phyloP scores from a whole-genome alignment of 2,113 vertebrate species.

The Neolamprologus modestus region DNA sequence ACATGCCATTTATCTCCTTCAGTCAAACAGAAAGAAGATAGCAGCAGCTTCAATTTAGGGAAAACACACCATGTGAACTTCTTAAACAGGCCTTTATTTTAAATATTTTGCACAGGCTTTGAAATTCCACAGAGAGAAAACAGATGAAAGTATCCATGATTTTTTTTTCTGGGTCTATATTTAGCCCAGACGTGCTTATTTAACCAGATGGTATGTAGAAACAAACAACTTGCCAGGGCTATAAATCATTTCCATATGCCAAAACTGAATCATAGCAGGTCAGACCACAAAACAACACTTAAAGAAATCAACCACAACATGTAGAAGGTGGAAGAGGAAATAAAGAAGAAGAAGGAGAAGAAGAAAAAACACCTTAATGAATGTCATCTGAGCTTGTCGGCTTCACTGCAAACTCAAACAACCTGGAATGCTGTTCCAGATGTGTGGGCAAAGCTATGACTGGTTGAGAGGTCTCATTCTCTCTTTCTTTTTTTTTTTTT shows the following conservation, averaged over 20 bases:
- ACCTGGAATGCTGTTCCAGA: constrained; percentile 43
- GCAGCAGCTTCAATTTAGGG: not conserved
- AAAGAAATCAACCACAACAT: not conserved
- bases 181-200: constrained; percentile 44
- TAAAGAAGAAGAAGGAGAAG: not conserved
- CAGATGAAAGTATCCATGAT: not conserved
- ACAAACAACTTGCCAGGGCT: constrained; percentile 26
- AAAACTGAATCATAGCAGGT: constrained; percentile 20
- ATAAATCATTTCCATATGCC: constrained; percentile 52
- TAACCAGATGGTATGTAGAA: constrained; percentile 35
- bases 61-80: not conserved
- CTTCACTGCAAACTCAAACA: constrained; percentile 29
- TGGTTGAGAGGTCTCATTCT: constrained; percentile 12
- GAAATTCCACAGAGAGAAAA: not conserved
- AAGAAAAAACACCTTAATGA: constrained; percentile 16
- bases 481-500: not conserved
- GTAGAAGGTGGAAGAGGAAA: not conserved
- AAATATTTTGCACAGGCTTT: not conserved
- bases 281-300: constrained; percentile 3
- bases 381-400: not conserved
- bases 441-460: constrained; percentile 34
- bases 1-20: not conserved
- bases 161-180: constrained; percentile 25
- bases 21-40: not conserved
- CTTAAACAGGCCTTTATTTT: not conserved